A percentile compares a stretch with the other conserved stretches of the same genome.
phyloP scores from a whole-genome alignment of 2,113 vertebrate species.

The Emydocephalus ijimae region DNA sequence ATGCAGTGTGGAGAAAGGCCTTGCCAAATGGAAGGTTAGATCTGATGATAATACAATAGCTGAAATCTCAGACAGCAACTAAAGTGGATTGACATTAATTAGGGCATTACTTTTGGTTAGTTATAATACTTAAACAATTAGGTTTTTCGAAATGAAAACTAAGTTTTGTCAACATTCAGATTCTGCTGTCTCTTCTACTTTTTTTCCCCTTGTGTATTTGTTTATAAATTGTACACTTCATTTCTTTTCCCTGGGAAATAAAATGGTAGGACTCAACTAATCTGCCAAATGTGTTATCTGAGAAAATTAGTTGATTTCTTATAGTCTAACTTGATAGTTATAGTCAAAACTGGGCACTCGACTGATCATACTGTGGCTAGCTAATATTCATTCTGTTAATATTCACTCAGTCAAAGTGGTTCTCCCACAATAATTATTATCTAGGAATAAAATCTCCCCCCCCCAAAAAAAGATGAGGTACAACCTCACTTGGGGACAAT shows the following conservation, averaged over 20 bases:
- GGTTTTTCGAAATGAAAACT: conserved; percentile 12
- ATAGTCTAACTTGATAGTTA: neutral
- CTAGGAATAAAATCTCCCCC: neutral
- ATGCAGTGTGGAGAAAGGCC: conserved; percentile 44
- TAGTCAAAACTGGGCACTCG: neutral
- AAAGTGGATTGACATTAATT: conserved; percentile 44
- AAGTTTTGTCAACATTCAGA: neutral
- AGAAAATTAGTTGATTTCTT: neutral
- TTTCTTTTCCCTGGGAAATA: neutral
- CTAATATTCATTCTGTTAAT: neutral
- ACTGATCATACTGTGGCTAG: neutral
- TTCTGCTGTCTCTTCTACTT: rapidly evolving
- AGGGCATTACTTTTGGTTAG: conserved; percentile 43
- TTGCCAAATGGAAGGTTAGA: conserved; percentile 53
- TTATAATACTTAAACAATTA: conserved; percentile 21
- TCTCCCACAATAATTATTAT: neutral
- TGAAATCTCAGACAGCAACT: conserved; percentile 43
- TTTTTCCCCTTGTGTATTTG: neutral
- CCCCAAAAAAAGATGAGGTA: neutral
- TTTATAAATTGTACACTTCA: neutral
- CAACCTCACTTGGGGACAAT: neutral
- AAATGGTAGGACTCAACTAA: neutral
- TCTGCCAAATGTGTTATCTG: neutral
- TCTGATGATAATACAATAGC: conserved; percentile 56
- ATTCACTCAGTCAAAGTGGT: neutral